Evolutionary conservation across 2,113 vertebrate genomes (phyloP), one percentile per base, ranked within the genome.

Genomic region (Eonycteris spelaea): DNA sequence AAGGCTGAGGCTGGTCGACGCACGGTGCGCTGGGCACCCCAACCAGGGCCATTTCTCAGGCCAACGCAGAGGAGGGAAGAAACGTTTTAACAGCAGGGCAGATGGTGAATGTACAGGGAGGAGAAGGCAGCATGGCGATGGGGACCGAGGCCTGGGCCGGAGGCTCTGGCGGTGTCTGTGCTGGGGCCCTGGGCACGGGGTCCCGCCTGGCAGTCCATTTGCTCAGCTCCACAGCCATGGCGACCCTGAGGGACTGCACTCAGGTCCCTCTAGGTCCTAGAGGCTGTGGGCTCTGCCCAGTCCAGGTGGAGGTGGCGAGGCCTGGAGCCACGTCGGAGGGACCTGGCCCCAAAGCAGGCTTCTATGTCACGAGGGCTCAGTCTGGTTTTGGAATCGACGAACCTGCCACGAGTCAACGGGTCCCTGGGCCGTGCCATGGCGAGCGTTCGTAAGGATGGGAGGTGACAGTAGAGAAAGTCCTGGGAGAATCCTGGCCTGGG

Each of bases 151-250:
- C 48, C 48, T 14, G 13, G 45, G 48, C 48, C 48, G 48, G 48
- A 51, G 48, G 48, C 48, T 51, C 48, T 13, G 48, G 13, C 48
- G 48, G 48, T 51, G 48, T 51, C 48, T 13, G 48, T 51, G 13
- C 48, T 51, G 48, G 48, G 45, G 45, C 45, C 11, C 45, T 45
- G 45, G 45, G 45, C 45, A 45, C 10, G 45, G 45, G 45, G 45
- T 53, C 30, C 2, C 0, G 13, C 48, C 24, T 1, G 4, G 28
- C 2, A 0, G 0, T 55, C 53, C 0, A 0, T 38, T 35, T 24
- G 15, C 53, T 40, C 38, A 61, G 33, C 40, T 4, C 6, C 6
- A 0, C 22, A 11, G 1, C 28, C 19, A 0, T 0, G 3, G 19
- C 7, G 5, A 19, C 12, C 61, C 30, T 3, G 7, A 22, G n/a